A percentile compares a stretch with the other conserved stretches of the same genome.
Conservation (phyloP, 1,140 invertebrate genomes). For the Drosophila albomicans region DNA sequence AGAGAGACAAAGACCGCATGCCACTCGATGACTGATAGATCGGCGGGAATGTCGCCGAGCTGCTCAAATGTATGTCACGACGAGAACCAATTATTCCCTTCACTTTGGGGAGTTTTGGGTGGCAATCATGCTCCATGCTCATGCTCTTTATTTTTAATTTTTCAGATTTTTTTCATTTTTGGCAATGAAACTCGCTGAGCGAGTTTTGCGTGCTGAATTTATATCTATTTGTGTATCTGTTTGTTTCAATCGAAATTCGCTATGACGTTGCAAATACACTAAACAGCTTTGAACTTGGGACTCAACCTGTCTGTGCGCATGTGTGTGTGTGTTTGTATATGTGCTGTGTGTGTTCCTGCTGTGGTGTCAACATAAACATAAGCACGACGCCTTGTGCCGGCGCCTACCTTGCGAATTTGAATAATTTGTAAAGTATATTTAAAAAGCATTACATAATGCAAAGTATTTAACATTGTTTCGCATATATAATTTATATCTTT, state of each 20-base stretch:
- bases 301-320: constrained; percentile 4
- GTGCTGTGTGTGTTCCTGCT: not conserved
- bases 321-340: constrained; percentile 5
- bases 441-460: constrained; percentile 47
- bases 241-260: not conserved
- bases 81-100: constrained; percentile 2
- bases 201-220: constrained; percentile 23
- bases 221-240: constrained; percentile 22
- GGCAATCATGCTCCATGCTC: constrained; percentile 32
- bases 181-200: constrained; percentile 38
- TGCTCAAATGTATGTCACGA: constrained; percentile 17
- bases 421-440: constrained; percentile 54
- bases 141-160: constrained; percentile 8
- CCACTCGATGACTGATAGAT: constrained; percentile 4
- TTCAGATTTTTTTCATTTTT: constrained; percentile 1
- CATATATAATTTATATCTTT: constrained; percentile 44
- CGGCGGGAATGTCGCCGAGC: not conserved
- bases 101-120: not conserved
- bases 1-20: constrained; percentile 20
- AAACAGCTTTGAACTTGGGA: constrained; percentile 42
- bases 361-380: constrained; percentile 55
- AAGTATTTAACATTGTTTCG: constrained; percentile 21
- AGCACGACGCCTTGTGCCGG: constrained; percentile 52
- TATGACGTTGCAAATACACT: constrained; percentile 14
- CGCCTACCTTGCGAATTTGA: constrained; percentile 72